phyloP scores from a whole-genome alignment of 2,113 vertebrate genomes.

The Strigops habroptila region DNA sequence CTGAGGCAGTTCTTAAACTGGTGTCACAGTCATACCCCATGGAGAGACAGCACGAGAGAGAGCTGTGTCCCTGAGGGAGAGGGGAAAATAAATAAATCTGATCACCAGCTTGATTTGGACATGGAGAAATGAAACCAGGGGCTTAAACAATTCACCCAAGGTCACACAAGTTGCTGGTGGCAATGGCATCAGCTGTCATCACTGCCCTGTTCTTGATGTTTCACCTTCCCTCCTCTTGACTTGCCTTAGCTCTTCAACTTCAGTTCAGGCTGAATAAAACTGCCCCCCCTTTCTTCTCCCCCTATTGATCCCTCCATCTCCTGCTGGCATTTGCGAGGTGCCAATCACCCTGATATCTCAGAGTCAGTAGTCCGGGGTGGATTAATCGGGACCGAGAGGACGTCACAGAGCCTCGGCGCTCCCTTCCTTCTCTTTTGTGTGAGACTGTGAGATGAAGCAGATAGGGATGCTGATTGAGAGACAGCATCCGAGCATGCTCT shows the following conservation, averaged over 20 bases:
- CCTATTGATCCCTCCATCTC: not conserved
- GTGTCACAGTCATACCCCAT: not conserved
- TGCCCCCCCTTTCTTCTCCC: not conserved
- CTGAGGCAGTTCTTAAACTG: not conserved
- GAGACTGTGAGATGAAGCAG: conserved; percentile 24
- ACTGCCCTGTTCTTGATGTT: not conserved
- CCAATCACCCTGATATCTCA: conserved; percentile 55
- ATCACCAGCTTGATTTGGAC: not conserved
- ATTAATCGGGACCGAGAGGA: not conserved
- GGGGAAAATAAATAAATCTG: not conserved
- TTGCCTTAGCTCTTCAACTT: not conserved
- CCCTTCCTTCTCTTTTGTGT: conserved; percentile 17
- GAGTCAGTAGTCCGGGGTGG: not conserved
- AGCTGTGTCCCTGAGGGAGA: not conserved
- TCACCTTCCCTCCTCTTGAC: not conserved
- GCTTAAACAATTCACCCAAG: not conserved
- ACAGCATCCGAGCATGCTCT: not conserved
- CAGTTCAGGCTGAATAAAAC: not conserved
- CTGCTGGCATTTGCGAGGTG: not conserved
- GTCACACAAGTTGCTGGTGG: not conserved
- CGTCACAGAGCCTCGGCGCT: accelerated
- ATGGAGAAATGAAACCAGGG: not conserved
- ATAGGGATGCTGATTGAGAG: conserved; percentile 48
- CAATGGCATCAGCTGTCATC: not conserved
- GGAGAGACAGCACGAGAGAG: not conserved